Base-by-base conservation (phyloP, 53 echinoderm and acorn worm genomes). In the Luidia sarsii region DNA sequence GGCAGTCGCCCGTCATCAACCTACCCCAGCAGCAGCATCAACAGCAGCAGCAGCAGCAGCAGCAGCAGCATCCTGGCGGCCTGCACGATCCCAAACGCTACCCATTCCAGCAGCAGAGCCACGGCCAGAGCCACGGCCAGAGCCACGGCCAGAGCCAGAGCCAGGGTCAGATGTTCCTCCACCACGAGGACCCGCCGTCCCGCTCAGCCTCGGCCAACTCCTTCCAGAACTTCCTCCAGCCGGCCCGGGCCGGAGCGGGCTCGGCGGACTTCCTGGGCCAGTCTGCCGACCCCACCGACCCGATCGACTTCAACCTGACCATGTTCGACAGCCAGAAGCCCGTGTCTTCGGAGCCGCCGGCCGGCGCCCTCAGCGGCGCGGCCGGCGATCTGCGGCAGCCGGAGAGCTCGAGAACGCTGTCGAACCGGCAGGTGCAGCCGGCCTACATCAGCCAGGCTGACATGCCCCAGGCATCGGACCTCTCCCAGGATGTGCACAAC, bases 261-360 rank as follows among this genome's bases (percentile, higher is more conserved):
- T 59, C 60, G 16, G 21, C 77, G 7, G 77, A 77, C 23, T 77
- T 77, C 33, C 61, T 77, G 9, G 61, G 77, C 16, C 77, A 77
- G 49, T 60, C 77, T 15, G 46, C 77, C 1, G 77, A 77, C 29
- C 61, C 60, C 2, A 60, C 45, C 0, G 77, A 77, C 60, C 77
- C 77, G 3, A 77, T 77, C 27, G 77, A 77, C 31, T 77, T 77
- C 46, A 77, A 77, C 14, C 16, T 77, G 62, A 77, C 59, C 60
- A 77, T 77, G 77, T 77, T 77, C 61, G 77, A 77, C 60, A 77
- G 48, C 43, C 77, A 77, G 22, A 77, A 77, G 60, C 43, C 37
- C 30, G 46, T 9, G 4, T 19, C 60, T 7, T 45, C 77, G 0
- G 77, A 77, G 16, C 45, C 41, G 19, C n/a, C n/a, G n/a, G n/a